phyloP scores from a whole-genome alignment of 2,797 vertebrate genomes.

The Chaunax sp. region DNA sequence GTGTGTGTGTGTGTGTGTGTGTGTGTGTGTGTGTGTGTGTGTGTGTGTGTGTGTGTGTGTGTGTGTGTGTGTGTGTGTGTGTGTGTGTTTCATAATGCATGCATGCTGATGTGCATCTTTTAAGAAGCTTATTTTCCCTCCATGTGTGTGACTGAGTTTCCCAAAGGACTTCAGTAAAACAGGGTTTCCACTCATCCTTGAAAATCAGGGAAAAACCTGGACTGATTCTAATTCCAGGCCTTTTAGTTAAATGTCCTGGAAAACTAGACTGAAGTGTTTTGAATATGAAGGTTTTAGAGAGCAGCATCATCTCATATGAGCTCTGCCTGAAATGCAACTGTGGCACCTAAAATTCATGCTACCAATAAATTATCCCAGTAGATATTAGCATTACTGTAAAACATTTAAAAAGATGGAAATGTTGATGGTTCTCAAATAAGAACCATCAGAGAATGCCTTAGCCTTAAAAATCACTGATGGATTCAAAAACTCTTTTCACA shows the following conservation, averaged over 20 bases:
- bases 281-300: not conserved
- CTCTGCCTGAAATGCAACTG: no score
- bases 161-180: constrained; percentile 11
- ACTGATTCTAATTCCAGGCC: not conserved
- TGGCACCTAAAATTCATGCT: not conserved
- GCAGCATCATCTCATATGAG: not conserved
- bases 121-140: constrained; percentile 28
- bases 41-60: constrained; percentile 23
- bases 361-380: not conserved
- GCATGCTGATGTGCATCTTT: constrained; percentile 32
- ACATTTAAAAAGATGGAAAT: no score
- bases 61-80: constrained; percentile 6
- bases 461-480: no score
- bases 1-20: constrained; percentile 19
- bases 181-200: not conserved
- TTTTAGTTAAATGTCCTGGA: not conserved
- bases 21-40: not conserved
- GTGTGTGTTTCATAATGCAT: constrained; percentile 11
- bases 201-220: constrained; percentile 9
- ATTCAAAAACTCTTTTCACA: no score
- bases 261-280: not conserved
- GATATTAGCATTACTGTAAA: not conserved
- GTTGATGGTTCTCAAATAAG: no score
- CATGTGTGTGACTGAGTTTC: constrained; percentile 16
- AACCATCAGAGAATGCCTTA: no score